phyloP scores from a whole-genome alignment of 2,888 invertebrate species.

The Aricia artaxerxes region DNA sequence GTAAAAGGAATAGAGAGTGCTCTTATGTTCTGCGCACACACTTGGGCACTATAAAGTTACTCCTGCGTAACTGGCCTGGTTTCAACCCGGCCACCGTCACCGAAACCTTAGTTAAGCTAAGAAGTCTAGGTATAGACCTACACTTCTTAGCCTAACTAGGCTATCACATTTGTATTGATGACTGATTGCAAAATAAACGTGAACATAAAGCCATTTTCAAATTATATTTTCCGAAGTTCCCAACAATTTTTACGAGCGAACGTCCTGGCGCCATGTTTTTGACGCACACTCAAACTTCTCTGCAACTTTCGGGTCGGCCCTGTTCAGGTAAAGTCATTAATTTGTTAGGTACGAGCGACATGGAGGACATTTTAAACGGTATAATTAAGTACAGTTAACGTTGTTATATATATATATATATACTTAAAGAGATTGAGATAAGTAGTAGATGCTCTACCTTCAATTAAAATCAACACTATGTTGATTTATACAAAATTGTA shows the following conservation, averaged over 20 bases:
- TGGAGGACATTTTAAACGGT: background rate
- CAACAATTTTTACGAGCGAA: background rate
- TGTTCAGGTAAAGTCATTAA: constrained; percentile 6
- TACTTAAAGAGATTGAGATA: background rate
- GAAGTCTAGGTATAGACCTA: too few relatives aligned
- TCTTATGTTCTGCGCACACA: too few relatives aligned
- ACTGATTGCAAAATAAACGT: background rate
- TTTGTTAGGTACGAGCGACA: background rate
- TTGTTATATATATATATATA: background rate
- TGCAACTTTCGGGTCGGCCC: constrained; percentile 2
- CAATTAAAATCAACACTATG: too few relatives aligned
- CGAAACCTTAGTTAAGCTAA: too few relatives aligned
- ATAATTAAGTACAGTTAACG: background rate
- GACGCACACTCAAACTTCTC: background rate
- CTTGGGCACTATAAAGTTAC: too few relatives aligned
- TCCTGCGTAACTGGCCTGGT: too few relatives aligned
- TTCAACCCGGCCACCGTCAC: too few relatives aligned
- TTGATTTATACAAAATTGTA: too few relatives aligned
- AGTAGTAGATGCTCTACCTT: too few relatives aligned
- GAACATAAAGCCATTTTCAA: background rate
- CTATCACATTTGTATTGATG: background rate
- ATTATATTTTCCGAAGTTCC: background rate
- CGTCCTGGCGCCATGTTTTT: background rate
- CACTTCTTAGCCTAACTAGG: too few relatives aligned
- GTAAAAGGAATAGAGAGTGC: too few relatives aligned